Evolutionary conservation across 2,113 vertebrate genomes (phyloP).

Genomic region (Labrus mixtus): DNA sequence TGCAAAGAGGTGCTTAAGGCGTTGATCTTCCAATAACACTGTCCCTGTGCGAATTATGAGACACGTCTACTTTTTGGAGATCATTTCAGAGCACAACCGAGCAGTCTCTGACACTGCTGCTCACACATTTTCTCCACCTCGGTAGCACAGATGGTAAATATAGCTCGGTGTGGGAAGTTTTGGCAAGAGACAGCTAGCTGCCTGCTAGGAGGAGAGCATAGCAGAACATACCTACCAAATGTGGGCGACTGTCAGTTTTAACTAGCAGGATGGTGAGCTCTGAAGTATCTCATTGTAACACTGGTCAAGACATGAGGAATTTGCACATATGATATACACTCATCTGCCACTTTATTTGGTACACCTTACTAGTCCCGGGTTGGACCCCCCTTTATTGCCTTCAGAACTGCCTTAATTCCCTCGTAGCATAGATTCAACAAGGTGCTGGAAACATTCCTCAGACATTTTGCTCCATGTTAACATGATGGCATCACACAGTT

Average conservation of each 20-base stretch:
- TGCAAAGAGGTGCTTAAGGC: slow-evolving; percentile 19
- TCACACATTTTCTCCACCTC: slow-evolving; percentile 68
- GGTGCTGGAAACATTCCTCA: too few relatives aligned
- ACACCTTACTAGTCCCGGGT: too few relatives aligned
- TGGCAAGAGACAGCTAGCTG: slow-evolving; percentile 73
- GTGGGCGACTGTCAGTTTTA: slow-evolving; percentile 77
- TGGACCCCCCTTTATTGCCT: too few relatives aligned
- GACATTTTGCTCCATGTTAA: too few relatives aligned
- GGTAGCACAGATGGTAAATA: slow-evolving; percentile 72
- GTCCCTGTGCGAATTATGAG: slow-evolving; percentile 54
- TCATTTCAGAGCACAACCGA: slow-evolving; percentile 60
- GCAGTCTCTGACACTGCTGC: slow-evolving; percentile 67
- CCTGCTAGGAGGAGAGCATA: slow-evolving; percentile 61
- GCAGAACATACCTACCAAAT: slow-evolving; percentile 70
- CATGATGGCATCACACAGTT: too few relatives aligned
- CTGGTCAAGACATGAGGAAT: slow-evolving; percentile 26
- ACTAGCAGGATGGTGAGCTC: slow-evolving; percentile 47
- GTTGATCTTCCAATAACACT: slow-evolving; percentile 1
- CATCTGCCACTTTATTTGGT: too few relatives aligned
- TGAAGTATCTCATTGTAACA: slow-evolving; percentile 40
- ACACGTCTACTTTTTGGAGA: slow-evolving; percentile 54
- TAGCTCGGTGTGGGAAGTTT: slow-evolving; percentile 78
- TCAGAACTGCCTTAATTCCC: too few relatives aligned
- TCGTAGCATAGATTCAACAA: too few relatives aligned
- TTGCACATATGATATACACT: not conserved